phyloP scores from a whole-genome alignment of 2,888 invertebrate species.

The Macaria notata region DNA sequence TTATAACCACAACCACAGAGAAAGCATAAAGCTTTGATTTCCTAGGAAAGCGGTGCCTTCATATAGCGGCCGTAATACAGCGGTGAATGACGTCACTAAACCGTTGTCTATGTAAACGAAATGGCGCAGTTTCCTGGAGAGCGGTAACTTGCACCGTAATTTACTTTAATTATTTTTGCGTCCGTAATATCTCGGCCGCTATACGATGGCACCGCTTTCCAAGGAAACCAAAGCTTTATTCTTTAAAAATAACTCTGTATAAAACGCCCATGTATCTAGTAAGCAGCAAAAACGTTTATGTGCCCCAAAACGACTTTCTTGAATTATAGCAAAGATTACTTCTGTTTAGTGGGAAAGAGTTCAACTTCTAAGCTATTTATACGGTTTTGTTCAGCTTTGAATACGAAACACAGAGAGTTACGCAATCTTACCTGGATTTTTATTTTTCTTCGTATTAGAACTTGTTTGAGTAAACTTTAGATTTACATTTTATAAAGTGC shows the following conservation, averaged over 20 bases:
- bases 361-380: slow-evolving; percentile 29
- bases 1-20: too few relatives aligned
- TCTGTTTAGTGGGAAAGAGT: slow-evolving; percentile 30
- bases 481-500: neutral
- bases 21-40: too few relatives aligned
- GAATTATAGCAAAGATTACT: slow-evolving; percentile 31
- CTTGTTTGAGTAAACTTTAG: neutral
- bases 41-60: too few relatives aligned
- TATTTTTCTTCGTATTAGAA: slow-evolving; percentile 9
- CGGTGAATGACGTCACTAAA: too few relatives aligned
- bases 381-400: slow-evolving; percentile 22
- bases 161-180: too few relatives aligned
- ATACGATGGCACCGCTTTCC: too few relatives aligned
- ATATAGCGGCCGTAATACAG: too few relatives aligned
- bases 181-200: too few relatives aligned
- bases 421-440: slow-evolving; percentile 24
- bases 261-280: slow-evolving; percentile 25
- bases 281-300: slow-evolving; percentile 24
- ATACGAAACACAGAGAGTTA: slow-evolving; percentile 27
- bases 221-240: slow-evolving; percentile 8
- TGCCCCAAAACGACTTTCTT: slow-evolving; percentile 27
- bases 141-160: too few relatives aligned
- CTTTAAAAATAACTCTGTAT: slow-evolving; percentile 5
- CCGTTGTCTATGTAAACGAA: too few relatives aligned
- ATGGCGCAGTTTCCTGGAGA: too few relatives aligned